Percentiles rank a stretch among this genome's conserved stretches.
phyloP scores from a whole-genome alignment of 2,888 invertebrate species.

The Ctena decussata region DNA sequence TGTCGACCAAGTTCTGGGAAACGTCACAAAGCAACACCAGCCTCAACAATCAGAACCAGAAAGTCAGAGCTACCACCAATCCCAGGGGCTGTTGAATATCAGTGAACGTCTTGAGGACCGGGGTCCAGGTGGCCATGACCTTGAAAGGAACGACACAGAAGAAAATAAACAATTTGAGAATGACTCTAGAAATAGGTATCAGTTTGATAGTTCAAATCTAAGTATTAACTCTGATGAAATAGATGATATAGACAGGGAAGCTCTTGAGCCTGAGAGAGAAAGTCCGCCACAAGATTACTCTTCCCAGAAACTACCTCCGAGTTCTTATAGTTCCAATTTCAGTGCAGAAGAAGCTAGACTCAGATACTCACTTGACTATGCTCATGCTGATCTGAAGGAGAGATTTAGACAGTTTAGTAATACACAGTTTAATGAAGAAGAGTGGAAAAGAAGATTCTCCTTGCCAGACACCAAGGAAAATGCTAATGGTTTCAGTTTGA shows the following conservation, averaged over 20 bases:
- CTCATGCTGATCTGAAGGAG: conserved; percentile 13
- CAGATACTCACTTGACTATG: conserved; percentile 43
- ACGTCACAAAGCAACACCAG: conserved; percentile 6
- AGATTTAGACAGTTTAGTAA: conserved; percentile 7
- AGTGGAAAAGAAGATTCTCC: neutral
- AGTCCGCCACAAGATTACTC: conserved; percentile 33
- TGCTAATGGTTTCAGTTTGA: neutral
- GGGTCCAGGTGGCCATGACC: neutral
- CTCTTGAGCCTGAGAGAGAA: conserved; percentile 42
- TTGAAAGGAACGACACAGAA: neutral
- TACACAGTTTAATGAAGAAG: conserved; percentile 2
- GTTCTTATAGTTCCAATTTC: conserved; percentile 37
- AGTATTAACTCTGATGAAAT: conserved; percentile 3
- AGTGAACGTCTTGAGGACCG: neutral
- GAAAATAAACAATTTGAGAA: neutral
- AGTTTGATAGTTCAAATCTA: neutral
- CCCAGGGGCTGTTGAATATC: neutral
- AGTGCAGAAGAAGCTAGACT: conserved; percentile 53
- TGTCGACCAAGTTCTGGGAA: conserved; percentile 64
- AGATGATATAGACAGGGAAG: conserved; percentile 40
- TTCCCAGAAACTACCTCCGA: conserved; percentile 46
- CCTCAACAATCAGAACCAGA: neutral
- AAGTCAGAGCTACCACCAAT: neutral
- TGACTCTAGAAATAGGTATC: neutral
- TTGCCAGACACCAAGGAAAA: conserved; percentile 15